Base-by-base conservation (phyloP, 1,140 invertebrate genomes). In the Marisa cornuarietis region DNA sequence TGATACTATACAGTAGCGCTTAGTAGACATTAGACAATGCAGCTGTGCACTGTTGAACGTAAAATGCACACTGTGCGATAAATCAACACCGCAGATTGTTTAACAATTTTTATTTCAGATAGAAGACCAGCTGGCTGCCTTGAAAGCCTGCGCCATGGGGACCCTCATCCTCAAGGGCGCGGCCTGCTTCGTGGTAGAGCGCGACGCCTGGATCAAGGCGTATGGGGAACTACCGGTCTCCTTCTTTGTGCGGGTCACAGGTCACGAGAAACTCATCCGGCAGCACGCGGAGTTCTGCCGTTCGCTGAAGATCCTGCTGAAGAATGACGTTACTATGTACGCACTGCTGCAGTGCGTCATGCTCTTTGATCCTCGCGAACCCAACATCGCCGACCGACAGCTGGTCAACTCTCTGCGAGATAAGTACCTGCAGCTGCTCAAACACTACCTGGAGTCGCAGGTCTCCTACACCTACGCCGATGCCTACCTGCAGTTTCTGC, bases 401-500 rank as follows among this genome's bases (percentile, higher is more conserved):
- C 94, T 96, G 51, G 81, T 90, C 10, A 87, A 89, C 18, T 81
- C 88, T 66, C 79, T 89, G 89, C 96, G 98, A 92, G 95, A 97
- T 91, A 95, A 95, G 18, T 98, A 98, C 91, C 96, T 96, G 89
- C 95, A 96, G 90, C 93, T 98, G 62, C 92, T 98, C 13, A 93
- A 95, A 86, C 93, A 96, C 79, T 98, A 97, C 91, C 90, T 98
- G 63, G 96, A 98, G 89, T 95, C 95, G 83, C 92, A 95, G 62
- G 74, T 76, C 58, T 76, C 74, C 24, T 76, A 76, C 61, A 61
- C n/a, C 20, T 61, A 76, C 74, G 74, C 74, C 0, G 74, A 76
- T 18, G 24, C 26, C 14, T 76, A 76, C 74, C 24, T 76, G 74
- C 58, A 76, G 61, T 42, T 68, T 63, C 65, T 77, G 76, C 62